Evolutionary conservation across 2,888 invertebrate species (phyloP).

Genomic region (Frankliniella fusca): DNA sequence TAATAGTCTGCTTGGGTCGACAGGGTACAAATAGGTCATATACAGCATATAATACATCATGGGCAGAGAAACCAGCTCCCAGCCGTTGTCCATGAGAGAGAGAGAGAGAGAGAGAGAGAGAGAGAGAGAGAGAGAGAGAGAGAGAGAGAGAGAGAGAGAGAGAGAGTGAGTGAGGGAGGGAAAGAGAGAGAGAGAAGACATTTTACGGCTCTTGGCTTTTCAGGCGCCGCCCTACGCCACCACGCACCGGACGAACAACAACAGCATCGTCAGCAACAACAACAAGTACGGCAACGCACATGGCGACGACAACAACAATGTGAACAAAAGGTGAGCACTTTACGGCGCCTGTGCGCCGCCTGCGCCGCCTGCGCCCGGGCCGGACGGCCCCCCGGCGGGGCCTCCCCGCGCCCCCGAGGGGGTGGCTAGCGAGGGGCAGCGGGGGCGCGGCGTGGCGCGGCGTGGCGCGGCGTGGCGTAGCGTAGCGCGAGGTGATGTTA

Average conservation of each 20-base stretch:
- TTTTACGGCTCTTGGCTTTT: background rate
- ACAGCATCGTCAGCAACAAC: background rate
- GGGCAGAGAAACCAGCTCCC: too few species aligned
- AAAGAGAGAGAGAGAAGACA: background rate
- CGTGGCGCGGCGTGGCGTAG: background rate
- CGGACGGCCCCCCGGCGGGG: background rate
- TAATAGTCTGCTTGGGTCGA: too few species aligned
- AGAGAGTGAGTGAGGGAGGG: background rate
- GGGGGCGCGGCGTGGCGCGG: background rate
- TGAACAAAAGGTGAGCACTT: conserved; percentile 39
- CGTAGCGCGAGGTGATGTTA: too few species aligned
- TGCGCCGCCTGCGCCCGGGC: conserved; percentile 37
- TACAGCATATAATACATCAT: too few species aligned
- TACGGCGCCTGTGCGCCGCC: conserved; percentile 45
- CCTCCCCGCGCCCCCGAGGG: background rate
- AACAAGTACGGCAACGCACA: conserved; percentile 18
- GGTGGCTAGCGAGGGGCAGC: background rate
- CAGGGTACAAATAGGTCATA: too few species aligned
- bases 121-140: too few species aligned
- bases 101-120: too few species aligned
- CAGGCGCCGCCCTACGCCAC: background rate
- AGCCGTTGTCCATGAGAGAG: too few species aligned
- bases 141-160: too few species aligned
- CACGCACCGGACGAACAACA: background rate
- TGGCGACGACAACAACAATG: conserved; percentile 7